Conservation (phyloP, 2,113 vertebrate species). For the Notechis scutatus region DNA sequence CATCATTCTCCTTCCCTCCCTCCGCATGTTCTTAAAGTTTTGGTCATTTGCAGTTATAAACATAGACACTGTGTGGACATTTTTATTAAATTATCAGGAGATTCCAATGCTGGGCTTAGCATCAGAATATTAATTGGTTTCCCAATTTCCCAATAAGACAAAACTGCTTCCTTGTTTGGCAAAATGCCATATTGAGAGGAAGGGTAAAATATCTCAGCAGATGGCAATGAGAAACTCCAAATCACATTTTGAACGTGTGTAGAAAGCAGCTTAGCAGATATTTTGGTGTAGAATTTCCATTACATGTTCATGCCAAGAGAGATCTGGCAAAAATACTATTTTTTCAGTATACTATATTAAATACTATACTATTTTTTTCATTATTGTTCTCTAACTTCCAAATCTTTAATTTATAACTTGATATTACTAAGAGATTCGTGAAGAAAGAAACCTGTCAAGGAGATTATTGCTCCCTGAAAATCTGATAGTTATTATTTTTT, state of each 20-base stretch:
- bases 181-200: slow-evolving; percentile 59
- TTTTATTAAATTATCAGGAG: not conserved
- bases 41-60: not conserved
- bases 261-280: slow-evolving; percentile 60
- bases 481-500: slow-evolving; percentile 10
- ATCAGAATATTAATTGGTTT: slow-evolving; percentile 43
- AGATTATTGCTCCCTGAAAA: not conserved
- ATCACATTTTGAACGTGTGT: slow-evolving; percentile 54
- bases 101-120: not conserved
- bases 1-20: not conserved
- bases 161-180: slow-evolving; percentile 61
- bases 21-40: not conserved
- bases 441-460: not conserved
- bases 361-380: too few relatives aligned
- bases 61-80: not conserved
- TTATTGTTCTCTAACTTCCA: slow-evolving; percentile 42
- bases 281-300: slow-evolving; percentile 48
- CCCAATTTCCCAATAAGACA: slow-evolving; percentile 31
- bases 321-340: slow-evolving; percentile 51
- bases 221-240: slow-evolving; percentile 63
- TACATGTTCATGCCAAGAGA: slow-evolving; percentile 63
- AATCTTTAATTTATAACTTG: slow-evolving; percentile 40
- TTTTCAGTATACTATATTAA: too few relatives aligned
- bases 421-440: slow-evolving; percentile 16
- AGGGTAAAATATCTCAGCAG: slow-evolving; percentile 58